Percentiles rank a stretch among this genome's conserved stretches.
Evolutionary conservation across 2,888 invertebrate genomes (phyloP).

Genomic region (Anthophora plumipes): DNA sequence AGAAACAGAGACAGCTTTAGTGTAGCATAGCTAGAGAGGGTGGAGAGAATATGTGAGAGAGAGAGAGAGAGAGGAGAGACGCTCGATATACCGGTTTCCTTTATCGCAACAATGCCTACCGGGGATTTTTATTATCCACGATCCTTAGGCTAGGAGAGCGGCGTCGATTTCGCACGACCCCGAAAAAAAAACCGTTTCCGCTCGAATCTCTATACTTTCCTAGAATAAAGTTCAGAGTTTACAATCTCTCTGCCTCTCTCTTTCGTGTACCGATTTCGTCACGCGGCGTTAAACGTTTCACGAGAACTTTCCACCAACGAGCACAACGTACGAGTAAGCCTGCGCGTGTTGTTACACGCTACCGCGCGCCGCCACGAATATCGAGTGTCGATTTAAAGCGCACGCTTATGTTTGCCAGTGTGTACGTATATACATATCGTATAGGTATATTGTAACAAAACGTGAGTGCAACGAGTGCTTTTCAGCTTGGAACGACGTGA

Average conservation of each 20-base stretch:
- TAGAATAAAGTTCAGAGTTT: background rate
- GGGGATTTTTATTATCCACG: constrained; percentile 64
- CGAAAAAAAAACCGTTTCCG: constrained; percentile 3
- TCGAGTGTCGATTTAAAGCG: constrained; percentile 26
- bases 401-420: too few relatives aligned
- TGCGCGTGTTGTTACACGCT: background rate
- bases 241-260: background rate
- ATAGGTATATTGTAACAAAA: constrained; percentile 27
- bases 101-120: constrained; percentile 75
- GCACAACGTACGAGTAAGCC: constrained; percentile 5
- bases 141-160: constrained; percentile 31
- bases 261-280: background rate
- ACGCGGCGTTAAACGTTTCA: constrained; percentile 56
- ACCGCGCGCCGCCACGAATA: constrained; percentile 19
- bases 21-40: constrained; percentile 8
- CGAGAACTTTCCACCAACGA: constrained; percentile 71
- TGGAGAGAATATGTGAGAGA: background rate
- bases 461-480: background rate
- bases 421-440: constrained; percentile 40
- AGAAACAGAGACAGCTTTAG: constrained; percentile 21
- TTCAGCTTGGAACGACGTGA: constrained; percentile 28
- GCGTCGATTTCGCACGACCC: constrained; percentile 33
- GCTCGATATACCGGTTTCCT: constrained; percentile 75
- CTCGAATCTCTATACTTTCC: background rate
- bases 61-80: constrained; percentile 21